Evolutionary conservation across 2,113 vertebrate genomes (phyloP), one percentile per base, ranked within the genome.

Genomic region (Rutilus rutilus): DNA sequence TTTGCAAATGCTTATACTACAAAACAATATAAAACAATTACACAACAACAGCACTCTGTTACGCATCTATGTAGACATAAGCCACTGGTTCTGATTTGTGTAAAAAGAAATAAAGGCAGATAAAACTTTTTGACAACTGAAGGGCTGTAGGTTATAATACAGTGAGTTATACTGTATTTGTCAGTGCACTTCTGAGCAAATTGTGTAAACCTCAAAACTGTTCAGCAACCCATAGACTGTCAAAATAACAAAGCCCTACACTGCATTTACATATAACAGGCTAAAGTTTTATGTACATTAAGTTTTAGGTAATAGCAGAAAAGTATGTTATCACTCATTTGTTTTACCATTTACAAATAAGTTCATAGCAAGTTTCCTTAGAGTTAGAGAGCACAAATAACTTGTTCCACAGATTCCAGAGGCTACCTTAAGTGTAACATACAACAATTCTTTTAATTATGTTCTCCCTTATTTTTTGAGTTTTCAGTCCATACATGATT

Each of bases 401-500:
- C 47, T 30, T 77, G 8, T 77, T 52, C n/a, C 25, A 42, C 10
- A 79, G 27, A 23, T 21, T 2, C 9, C 8, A 30, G 6, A 57
- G 19, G 6, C 6, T 60, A 23, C 11, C 33, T 60, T 60, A 79
- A 60, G 33, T 60, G 57, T 14, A 60, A 39, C 33, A 1, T 60
- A 10, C 6, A 8, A 76, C 25, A 52, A 21, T 54, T 25, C 59
- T 79, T 79, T 79, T 79, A 25, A 60, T 42, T 17, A 60, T 79
- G 54, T 36, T 23, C 21, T 79, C 77, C 54, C 59, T 60, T 42
- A 79, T 79, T 79, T 79, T 79, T n/a, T 79, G 0, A 39, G 33
- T 78, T 79, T 79, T 92, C 27, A 94, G 82, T 27, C 94, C 93
- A n/a, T 94, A 94, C 62, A 94, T 91, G 76, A 93, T 78, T 9